Evolutionary conservation across 2,888 invertebrate genomes (phyloP).

Genomic region (Cantharis nigra): DNA sequence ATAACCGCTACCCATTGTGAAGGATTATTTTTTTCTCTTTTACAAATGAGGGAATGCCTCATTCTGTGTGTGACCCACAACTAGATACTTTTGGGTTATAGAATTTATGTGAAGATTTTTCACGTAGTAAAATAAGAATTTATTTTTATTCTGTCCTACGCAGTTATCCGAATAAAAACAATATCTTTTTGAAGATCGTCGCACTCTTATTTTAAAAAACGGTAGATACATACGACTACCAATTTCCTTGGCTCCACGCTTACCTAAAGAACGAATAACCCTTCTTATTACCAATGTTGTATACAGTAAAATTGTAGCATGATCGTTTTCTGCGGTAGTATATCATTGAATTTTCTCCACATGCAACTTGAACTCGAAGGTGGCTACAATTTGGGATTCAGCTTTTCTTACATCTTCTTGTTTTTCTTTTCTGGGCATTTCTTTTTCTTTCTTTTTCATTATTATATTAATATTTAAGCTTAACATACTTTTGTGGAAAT

Average conservation of each 20-base stretch:
- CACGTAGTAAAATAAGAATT: slow-evolving; percentile 15
- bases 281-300: slow-evolving; percentile 35
- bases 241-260: slow-evolving; percentile 39
- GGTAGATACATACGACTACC: slow-evolving; percentile 36
- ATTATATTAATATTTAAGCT: no score
- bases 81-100: neutral
- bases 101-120: neutral
- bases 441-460: slow-evolving; percentile 26
- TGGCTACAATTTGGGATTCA: neutral
- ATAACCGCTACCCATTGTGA: neutral
- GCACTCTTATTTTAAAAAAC: slow-evolving; percentile 35
- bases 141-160: no score
- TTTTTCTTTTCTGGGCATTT: slow-evolving; percentile 14
- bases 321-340: slow-evolving; percentile 44
- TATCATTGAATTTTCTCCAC: slow-evolving; percentile 40
- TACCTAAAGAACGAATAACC: slow-evolving; percentile 41
- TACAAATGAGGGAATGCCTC: slow-evolving; percentile 2
- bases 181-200: slow-evolving; percentile 18
- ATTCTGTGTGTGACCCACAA: slow-evolving; percentile 3
- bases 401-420: slow-evolving; percentile 6
- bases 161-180: slow-evolving; percentile 36
- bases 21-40: neutral
- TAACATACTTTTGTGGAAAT: no score
- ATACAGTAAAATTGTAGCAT: slow-evolving; percentile 42
- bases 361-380: slow-evolving; percentile 39